Conservation (phyloP, 2,888 invertebrate genomes). For the Thysanoteuthis rhombus region DNA sequence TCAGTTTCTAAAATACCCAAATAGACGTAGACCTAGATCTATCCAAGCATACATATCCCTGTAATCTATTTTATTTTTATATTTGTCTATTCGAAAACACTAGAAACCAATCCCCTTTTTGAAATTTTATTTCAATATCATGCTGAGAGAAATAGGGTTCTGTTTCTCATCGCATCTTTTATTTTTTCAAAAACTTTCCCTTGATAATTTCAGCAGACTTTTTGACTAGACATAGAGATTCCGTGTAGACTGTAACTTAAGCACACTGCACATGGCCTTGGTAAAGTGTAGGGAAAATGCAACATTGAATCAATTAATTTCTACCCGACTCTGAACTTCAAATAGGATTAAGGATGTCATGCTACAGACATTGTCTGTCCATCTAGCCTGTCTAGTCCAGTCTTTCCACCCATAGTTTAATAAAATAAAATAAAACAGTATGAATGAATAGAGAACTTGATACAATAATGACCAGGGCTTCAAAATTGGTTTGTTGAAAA, state of each 20-base stretch:
- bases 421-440: background rate
- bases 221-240: background rate
- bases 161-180: background rate
- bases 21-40: too few species aligned
- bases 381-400: background rate
- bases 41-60: too few species aligned
- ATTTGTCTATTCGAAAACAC: background rate
- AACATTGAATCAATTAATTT: background rate
- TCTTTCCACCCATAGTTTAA: background rate
- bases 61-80: background rate
- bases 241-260: background rate
- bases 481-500: slow-evolving; percentile 12
- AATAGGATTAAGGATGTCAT: background rate
- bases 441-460: background rate
- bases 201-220: background rate
- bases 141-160: background rate
- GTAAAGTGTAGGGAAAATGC: background rate
- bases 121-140: background rate
- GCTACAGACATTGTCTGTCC: background rate
- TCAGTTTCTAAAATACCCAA: too few species aligned
- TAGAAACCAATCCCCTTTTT: background rate
- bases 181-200: background rate
- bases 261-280: background rate
- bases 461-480: background rate
- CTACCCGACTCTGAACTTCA: background rate